A percentile compares a stretch with the other conserved stretches of the same genome.
phyloP scores from a whole-genome alignment of 2,888 invertebrate genomes.

The Lithophane leautieri region DNA sequence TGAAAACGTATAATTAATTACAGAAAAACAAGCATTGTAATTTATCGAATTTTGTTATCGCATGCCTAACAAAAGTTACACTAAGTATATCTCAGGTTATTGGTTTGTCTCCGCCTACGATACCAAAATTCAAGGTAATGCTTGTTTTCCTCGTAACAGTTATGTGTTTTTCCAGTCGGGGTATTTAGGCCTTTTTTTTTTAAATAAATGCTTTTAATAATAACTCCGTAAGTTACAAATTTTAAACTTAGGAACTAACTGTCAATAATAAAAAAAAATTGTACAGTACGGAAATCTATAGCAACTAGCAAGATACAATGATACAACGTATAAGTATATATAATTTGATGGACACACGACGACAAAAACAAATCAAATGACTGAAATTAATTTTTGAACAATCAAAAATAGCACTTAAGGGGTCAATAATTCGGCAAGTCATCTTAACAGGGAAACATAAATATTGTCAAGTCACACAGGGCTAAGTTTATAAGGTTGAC shows the following conservation, averaged over 20 bases:
- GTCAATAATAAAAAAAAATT: background rate
- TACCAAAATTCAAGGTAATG: too few species aligned
- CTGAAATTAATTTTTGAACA: conserved; percentile 11
- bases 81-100: too few species aligned
- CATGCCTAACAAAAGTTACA: too few species aligned
- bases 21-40: too few species aligned
- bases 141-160: too few species aligned
- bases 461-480: background rate
- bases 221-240: background rate
- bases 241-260: background rate
- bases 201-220: too few species aligned
- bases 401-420: conserved; percentile 18
- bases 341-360: conserved; percentile 1
- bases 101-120: too few species aligned
- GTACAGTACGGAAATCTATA: conserved; percentile 22
- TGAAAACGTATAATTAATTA: too few species aligned
- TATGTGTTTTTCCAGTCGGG: too few species aligned
- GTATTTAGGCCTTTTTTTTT: too few species aligned
- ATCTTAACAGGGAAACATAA: background rate
- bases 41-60: too few species aligned
- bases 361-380: conserved; percentile 25
- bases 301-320: background rate
- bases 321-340: background rate
- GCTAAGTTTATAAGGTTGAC: background rate
- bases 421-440: conserved; percentile 2